Base-by-base conservation (phyloP, 2,113 vertebrate species). In the Castor canadensis region DNA sequence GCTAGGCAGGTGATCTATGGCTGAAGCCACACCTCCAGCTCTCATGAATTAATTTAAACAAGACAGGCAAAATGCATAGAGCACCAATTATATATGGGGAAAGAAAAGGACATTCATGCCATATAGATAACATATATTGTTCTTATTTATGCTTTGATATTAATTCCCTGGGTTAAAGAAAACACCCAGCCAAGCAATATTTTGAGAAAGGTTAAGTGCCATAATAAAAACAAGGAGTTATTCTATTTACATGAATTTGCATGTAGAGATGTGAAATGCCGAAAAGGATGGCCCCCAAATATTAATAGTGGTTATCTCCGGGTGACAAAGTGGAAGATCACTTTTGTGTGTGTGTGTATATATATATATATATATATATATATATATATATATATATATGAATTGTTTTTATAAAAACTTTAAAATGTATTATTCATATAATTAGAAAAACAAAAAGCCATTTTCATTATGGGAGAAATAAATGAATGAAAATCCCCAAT, bases 391-490 rank as follows among this genome's bases (percentile, higher is more conserved):
- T n/a, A n/a, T n/a, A n/a, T n/a, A n/a, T n/a, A n/a, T n/a, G n/a
- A n/a, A n/a, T n/a, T n/a, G n/a, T n/a, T n/a, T n/a, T n/a, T n/a
- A n/a, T n/a, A n/a, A n/a, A n/a, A 73, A 69, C 80, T 79, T 71
- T 77, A 28, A 88, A 83, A 84, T 20, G 10, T 22, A 66, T 88
- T 32, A n/a, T 26, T 77, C 20, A 79, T n/a, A 67, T 54, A 45
- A 73, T 47, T 49, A 95, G 71, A 54, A 69, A 92, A 91, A n/a
- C 8, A 20, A n/a, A 71, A 94, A 88, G n/a, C 71, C 71, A 20
- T 79, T 87, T 97, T 90, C 40, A 83, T 84, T 30, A 38, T 79
- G 26, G 47, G 49, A 5, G 32, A 69, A 75, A 79, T 87, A 79
- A 94, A 30, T 47, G 24, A 86, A 82, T 94, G 22, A 94, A 93